phyloP scores from a whole-genome alignment of 2,113 vertebrate species.

The Gopherus flavomarginatus region DNA sequence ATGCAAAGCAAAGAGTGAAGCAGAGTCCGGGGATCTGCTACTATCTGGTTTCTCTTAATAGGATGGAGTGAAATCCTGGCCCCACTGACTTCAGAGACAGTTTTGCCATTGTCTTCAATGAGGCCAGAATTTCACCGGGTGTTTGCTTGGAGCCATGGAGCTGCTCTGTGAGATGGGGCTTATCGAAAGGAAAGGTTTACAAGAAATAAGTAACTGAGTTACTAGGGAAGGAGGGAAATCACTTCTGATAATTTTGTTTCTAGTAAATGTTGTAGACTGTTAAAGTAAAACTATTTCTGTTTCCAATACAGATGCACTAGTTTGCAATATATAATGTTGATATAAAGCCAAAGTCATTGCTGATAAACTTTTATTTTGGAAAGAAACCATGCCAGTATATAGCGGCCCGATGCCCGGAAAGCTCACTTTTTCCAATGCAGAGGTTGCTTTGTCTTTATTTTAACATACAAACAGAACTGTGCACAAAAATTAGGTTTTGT shows the following conservation, averaged over 20 bases:
- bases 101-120: background rate
- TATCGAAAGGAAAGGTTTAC: slow-evolving; percentile 28
- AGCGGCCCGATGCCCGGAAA: slow-evolving; percentile 22
- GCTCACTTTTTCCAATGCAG: background rate
- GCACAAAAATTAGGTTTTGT: background rate
- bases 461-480: background rate
- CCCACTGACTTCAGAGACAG: too few relatives aligned
- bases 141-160: background rate
- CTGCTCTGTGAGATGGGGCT: background rate
- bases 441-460: background rate
- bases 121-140: background rate
- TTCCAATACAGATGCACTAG: slow-evolving; percentile 71
- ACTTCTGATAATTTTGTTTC: slow-evolving; percentile 68
- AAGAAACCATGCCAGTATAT: slow-evolving; percentile 21
- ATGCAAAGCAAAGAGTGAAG: background rate
- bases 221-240: slow-evolving; percentile 67
- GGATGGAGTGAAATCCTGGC: too few relatives aligned
- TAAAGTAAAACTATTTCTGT: slow-evolving; percentile 56
- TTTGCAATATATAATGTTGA: slow-evolving; percentile 68
- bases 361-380: slow-evolving; percentile 62
- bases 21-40: background rate
- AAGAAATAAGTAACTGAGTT: slow-evolving; percentile 70
- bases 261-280: slow-evolving; percentile 50
- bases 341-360: slow-evolving; percentile 46
- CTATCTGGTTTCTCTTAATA: background rate